A percentile compares a stretch with the other conserved stretches of the same genome.
phyloP scores from a whole-genome alignment of 2,888 invertebrate species.

The Encarsia formosa region DNA sequence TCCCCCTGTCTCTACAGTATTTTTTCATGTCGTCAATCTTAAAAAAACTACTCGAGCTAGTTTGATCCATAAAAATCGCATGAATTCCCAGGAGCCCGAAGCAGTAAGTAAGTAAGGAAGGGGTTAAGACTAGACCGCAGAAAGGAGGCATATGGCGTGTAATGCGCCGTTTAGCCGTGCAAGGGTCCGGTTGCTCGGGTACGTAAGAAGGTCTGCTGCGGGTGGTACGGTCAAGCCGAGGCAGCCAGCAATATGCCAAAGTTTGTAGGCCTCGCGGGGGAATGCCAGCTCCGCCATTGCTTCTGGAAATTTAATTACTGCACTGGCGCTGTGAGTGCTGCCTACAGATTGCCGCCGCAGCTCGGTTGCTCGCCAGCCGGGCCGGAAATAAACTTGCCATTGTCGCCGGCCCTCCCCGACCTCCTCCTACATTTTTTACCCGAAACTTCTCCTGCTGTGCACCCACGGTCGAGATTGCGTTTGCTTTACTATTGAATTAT shows the following conservation, averaged over 20 bases:
- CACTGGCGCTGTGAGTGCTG: too few relatives aligned
- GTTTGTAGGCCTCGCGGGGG: slow-evolving; percentile 34
- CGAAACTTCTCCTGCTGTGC: too few relatives aligned
- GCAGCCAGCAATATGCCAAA: slow-evolving; percentile 49
- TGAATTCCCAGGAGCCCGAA: too few relatives aligned
- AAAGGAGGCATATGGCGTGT: slow-evolving; percentile 46
- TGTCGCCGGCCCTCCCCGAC: slow-evolving; percentile 39
- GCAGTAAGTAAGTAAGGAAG: too few relatives aligned
- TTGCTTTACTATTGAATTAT: too few relatives aligned
- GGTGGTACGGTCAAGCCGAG: slow-evolving; percentile 6
- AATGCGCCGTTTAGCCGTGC: slow-evolving; percentile 44
- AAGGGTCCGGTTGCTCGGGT: slow-evolving; percentile 17
- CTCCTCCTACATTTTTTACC: too few relatives aligned
- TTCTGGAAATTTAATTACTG: slow-evolving; percentile 52
- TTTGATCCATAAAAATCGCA: too few relatives aligned
- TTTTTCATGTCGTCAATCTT: too few relatives aligned
- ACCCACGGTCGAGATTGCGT: too few relatives aligned
- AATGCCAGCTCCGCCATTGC: slow-evolving; percentile 22
- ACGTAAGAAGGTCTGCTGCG: slow-evolving; percentile 30
- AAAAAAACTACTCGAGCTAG: too few relatives aligned
- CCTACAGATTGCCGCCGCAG: slow-evolving; percentile 46
- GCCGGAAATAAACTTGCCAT: slow-evolving; percentile 52
- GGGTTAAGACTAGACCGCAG: slow-evolving; percentile 13
- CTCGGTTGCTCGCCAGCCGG: slow-evolving; percentile 42
- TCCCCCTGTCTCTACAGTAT: too few relatives aligned